phyloP scores from a whole-genome alignment of 1,140 invertebrate genomes.

The Drosophila arizonae region DNA sequence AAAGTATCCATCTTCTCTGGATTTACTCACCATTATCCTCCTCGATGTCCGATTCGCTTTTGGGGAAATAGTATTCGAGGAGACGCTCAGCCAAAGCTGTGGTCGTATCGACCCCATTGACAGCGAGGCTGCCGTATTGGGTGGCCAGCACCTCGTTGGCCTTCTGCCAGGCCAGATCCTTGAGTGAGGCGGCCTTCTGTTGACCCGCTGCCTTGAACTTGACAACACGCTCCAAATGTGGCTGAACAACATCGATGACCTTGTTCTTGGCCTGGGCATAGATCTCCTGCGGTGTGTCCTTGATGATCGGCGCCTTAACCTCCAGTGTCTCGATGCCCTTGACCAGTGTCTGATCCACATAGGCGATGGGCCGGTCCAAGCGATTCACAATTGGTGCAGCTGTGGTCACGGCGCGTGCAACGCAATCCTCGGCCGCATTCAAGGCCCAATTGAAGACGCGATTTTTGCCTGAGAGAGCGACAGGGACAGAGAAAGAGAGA shows the following conservation, averaged over 20 bases:
- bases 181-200: constrained; percentile 85
- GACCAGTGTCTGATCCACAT: constrained; percentile 87
- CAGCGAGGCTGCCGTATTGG: constrained; percentile 86
- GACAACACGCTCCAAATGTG: constrained; percentile 85
- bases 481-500: neutral
- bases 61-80: constrained; percentile 87
- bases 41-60: constrained; percentile 84
- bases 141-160: constrained; percentile 87
- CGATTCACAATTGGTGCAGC: constrained; percentile 86
- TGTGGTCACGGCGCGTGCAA: constrained; percentile 85
- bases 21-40: constrained; percentile 83
- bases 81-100: constrained; percentile 86
- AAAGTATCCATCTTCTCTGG: too few relatives aligned
- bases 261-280: constrained; percentile 88
- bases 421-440: constrained; percentile 87
- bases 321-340: constrained; percentile 87
- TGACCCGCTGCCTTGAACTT: constrained; percentile 85
- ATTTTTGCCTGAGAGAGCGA: constrained; percentile 83
- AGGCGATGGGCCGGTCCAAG: constrained; percentile 86
- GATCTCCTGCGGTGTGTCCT: constrained; percentile 88
- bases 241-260: constrained; percentile 86
- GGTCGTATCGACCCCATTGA: constrained; percentile 86
- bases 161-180: constrained; percentile 87
- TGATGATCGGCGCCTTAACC: constrained; percentile 87
- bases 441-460: constrained; percentile 87